phyloP scores from a whole-genome alignment of 2,113 vertebrate genomes.

The Rhea americana region DNA sequence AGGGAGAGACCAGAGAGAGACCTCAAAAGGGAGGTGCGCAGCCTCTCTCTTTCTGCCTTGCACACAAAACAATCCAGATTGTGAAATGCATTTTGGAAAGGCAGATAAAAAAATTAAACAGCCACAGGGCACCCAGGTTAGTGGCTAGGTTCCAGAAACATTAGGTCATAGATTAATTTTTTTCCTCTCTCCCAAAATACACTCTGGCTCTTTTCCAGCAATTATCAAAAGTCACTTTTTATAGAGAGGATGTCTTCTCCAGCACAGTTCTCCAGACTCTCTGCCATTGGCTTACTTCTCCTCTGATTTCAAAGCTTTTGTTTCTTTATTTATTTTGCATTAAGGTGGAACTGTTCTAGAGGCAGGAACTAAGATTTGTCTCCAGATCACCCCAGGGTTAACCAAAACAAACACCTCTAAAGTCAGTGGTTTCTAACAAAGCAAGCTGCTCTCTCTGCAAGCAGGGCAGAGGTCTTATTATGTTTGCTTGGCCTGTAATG shows the following conservation, averaged over 20 bases:
- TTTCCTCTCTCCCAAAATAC: conserved; percentile 54
- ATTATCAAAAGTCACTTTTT: conserved; percentile 72
- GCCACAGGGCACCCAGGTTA: conserved; percentile 66
- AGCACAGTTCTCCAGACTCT: conserved; percentile 36
- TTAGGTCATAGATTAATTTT: conserved; percentile 69
- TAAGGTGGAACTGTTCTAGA: conserved; percentile 25
- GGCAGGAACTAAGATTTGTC: background rate
- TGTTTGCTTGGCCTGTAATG: background rate
- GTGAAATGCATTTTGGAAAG: conserved; percentile 69
- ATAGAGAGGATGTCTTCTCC: conserved; percentile 13
- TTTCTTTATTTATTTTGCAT: conserved; percentile 1
- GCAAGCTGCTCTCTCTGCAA: background rate
- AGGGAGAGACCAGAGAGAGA: background rate
- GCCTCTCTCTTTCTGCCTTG: background rate
- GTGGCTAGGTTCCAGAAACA: conserved; percentile 67
- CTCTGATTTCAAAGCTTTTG: background rate
- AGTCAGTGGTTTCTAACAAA: background rate
- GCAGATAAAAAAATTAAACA: conserved; percentile 58
- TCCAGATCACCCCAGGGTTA: background rate
- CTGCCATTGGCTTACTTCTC: conserved; percentile 19
- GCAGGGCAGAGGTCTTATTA: background rate
- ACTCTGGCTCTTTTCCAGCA: conserved; percentile 53
- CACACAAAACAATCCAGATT: conserved; percentile 41
- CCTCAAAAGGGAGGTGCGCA: background rate
- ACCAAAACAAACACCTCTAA: fast-evolving